Evolutionary conservation across 2,888 invertebrate species (phyloP), one percentile per base, ranked within the genome.

Genomic region (Beris chalybata): DNA sequence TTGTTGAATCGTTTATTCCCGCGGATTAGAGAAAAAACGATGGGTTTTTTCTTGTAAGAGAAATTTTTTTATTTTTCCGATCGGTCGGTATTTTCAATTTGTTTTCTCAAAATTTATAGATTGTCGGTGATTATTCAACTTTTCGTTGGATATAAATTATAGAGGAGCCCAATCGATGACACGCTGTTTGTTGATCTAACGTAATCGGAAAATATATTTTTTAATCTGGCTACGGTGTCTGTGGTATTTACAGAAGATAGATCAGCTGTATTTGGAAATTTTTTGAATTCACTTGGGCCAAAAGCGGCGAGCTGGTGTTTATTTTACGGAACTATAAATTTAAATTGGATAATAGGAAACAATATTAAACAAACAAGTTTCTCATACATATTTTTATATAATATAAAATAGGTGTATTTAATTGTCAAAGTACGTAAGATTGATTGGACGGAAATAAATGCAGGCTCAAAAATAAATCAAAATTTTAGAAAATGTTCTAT

Each of bases 41-140:
- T 15, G 65, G 56, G n/a, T n/a, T 56, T 52, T 64, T 47, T 56
- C n/a, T 7, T 38, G 38, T 38, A 52, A 13, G 15, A 61, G 52
- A 52, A 61, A 61, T 50, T 61, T 61, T n/a, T 22, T 22, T 22
- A 22, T 22, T 22, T 52, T 61, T 50, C 61, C 38, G 61, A 61
- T 61, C 61, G 61, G 52, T 43, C 50, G 50, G n/a, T 61, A 52
- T 61, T 61, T 61, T 43, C 22, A 50, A 38, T 38, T 38, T 38
- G 38, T 38, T 38, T 52, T 61, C 61, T 30, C 22, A 59, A 45
- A 61, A 61, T 61, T 61, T 61, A 61, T 61, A 15, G 61, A 61
- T 61, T 61, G 61, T 38, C 50, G 61, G 61, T 61, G 52, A 61
- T 61, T 61, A 61, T 61, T 61, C 61, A 61, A 61, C 50, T 61